A percentile compares a stretch with the other conserved stretches of the same genome.
Evolutionary conservation across 2,113 vertebrate species (phyloP).

Genomic region (Aleadryas rufinucha): DNA sequence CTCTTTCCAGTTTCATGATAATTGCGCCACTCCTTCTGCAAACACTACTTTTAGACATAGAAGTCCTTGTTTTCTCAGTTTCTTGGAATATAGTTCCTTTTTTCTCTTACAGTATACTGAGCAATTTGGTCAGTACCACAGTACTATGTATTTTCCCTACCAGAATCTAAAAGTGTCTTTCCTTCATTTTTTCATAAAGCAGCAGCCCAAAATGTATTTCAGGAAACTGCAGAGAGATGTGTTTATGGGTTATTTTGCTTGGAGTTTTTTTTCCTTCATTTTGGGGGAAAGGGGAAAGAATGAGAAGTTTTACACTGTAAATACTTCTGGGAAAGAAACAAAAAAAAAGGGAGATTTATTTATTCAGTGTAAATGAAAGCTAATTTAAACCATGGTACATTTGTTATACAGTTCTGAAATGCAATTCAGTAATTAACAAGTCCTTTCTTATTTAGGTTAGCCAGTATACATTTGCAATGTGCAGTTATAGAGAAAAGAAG

Average conservation of each 20-base stretch:
- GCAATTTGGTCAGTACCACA: not conserved
- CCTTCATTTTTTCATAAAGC: not conserved
- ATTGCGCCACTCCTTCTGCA: not conserved
- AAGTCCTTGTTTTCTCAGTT: not conserved
- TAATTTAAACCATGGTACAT: not conserved
- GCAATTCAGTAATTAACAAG: not conserved
- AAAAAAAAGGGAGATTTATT: not conserved
- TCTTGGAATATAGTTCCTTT: not conserved
- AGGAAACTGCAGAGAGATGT: not conserved
- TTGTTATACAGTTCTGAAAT: not conserved
- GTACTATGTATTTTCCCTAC: not conserved
- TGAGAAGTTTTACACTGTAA: not conserved
- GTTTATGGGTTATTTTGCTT: not conserved
- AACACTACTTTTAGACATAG: not conserved
- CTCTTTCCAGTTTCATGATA: not conserved
- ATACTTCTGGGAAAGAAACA: not conserved
- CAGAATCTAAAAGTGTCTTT: not conserved
- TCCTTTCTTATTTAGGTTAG: slow-evolving; percentile 83
- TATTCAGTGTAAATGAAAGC: not conserved
- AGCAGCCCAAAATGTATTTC: not conserved
- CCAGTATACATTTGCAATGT: slow-evolving; percentile 99
- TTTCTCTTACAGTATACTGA: not conserved
- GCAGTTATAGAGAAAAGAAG: slow-evolving; percentile 97
- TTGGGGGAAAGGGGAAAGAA: not conserved
- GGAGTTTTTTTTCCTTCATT: not conserved